Evolutionary conservation across 2,797 vertebrate species (phyloP).

Genomic region (Valencia hispanica): DNA sequence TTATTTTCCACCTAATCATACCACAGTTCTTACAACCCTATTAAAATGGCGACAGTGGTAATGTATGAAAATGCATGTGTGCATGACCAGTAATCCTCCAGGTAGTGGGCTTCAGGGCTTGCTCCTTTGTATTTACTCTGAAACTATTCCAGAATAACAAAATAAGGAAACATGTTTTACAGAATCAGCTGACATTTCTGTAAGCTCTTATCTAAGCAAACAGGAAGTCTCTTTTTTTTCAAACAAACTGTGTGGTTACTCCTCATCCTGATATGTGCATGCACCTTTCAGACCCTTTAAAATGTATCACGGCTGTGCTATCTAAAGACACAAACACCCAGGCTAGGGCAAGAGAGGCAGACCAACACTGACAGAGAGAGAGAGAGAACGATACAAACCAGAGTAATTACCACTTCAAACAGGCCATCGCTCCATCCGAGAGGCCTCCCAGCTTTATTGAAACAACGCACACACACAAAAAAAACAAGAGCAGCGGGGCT

Average conservation of each 20-base stretch:
- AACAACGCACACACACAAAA: slow-evolving; percentile 67
- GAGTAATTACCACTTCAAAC: slow-evolving; percentile 80
- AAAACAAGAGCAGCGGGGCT: slow-evolving; percentile 64
- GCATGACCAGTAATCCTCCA: neutral
- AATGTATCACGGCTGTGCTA: slow-evolving; percentile 43
- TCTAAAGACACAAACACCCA: slow-evolving; percentile 19
- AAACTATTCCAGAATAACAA: neutral
- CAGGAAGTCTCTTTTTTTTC: neutral
- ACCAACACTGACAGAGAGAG: slow-evolving; percentile 15
- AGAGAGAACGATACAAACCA: slow-evolving; percentile 59
- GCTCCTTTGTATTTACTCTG: neutral
- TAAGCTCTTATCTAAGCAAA: neutral
- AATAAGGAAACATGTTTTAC: neutral
- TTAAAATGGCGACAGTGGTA: neutral
- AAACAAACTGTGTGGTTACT: neutral
- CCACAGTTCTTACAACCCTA: neutral
- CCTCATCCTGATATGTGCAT: slow-evolving; percentile 1
- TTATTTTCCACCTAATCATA: neutral
- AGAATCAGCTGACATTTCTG: neutral
- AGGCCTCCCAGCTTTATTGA: slow-evolving; percentile 74
- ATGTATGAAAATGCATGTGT: neutral
- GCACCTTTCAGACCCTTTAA: slow-evolving; percentile 42
- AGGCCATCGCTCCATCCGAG: slow-evolving; percentile 57
- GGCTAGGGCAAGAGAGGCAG: slow-evolving; percentile 33
- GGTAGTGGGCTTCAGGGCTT: too few relatives aligned